phyloP scores from a whole-genome alignment of 1,140 invertebrate genomes.

The Pogonomyrmex barbatus region DNA sequence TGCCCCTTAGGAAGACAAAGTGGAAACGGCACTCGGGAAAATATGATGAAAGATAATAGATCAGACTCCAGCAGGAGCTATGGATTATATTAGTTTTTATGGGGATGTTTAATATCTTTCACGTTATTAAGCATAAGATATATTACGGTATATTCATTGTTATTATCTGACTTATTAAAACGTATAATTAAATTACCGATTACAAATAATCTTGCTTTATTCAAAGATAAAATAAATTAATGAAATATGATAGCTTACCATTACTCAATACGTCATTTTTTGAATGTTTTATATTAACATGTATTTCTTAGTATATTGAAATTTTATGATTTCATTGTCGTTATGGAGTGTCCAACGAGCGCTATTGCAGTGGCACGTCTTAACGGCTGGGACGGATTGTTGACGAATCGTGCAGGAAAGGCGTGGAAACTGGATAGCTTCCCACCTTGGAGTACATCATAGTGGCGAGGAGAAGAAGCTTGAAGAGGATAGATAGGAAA shows the following conservation, averaged over 20 bases:
- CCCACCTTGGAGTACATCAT: conserved; percentile 7
- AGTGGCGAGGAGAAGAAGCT: conserved; percentile 45
- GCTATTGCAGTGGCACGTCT: conserved; percentile 16
- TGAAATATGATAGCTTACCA: background rate
- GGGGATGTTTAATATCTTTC: background rate
- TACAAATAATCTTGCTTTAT: background rate
- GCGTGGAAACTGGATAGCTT: conserved; percentile 44
- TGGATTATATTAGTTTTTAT: conserved; percentile 24
- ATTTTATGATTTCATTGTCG: background rate
- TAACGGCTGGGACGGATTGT: conserved; percentile 40
- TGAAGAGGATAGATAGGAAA: background rate
- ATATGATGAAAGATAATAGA: conserved; percentile 49
- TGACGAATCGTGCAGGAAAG: conserved; percentile 55
- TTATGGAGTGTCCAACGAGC: conserved; percentile 11
- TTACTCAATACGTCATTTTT: background rate
- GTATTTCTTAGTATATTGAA: conserved; percentile 1
- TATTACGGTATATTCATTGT: background rate
- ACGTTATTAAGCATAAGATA: background rate
- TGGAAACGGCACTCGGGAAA: conserved; percentile 13
- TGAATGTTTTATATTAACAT: background rate
- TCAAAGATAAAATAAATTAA: background rate
- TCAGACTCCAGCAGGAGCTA: background rate
- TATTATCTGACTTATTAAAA: conserved; percentile 13
- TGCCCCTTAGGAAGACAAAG: conserved; percentile 37
- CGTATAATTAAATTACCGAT: background rate